Percentiles rank a stretch among this genome's conserved stretches.
Evolutionary conservation across 1,140 invertebrate genomes (phyloP).

Genomic region (Panagrolaimus sp.): DNA sequence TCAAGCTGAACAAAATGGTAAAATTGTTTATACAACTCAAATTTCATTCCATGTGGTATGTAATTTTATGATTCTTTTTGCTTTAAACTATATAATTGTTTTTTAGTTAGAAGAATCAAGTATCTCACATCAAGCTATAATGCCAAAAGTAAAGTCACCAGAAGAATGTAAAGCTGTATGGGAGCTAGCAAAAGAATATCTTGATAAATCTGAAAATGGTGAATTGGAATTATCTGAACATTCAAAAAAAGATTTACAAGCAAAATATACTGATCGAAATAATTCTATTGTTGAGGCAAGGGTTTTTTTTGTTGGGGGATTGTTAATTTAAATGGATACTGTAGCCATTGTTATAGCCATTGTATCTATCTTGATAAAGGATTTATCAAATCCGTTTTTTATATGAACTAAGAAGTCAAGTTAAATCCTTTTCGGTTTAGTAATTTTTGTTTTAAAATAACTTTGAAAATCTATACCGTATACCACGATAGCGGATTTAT

Average conservation of each 20-base stretch:
- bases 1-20: constrained; percentile 49
- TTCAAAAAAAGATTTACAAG: constrained; percentile 23
- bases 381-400: no score
- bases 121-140: constrained; percentile 46
- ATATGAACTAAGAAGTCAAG: no score
- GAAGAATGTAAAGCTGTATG: constrained; percentile 30
- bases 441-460: no score
- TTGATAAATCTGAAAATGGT: constrained; percentile 16
- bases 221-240: constrained; percentile 12
- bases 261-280: constrained; percentile 31
- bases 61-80: not conserved
- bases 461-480: no score
- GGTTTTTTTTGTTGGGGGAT: not conserved
- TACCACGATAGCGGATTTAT: no score
- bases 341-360: no score
- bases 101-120: constrained; percentile 24
- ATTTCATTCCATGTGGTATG: constrained; percentile 53
- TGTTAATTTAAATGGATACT: not conserved
- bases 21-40: constrained; percentile 47
- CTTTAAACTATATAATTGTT: constrained; percentile 1
- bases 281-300: constrained; percentile 32
- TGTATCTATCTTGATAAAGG: no score
- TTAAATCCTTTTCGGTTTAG: no score
- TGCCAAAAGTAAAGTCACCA: constrained; percentile 46
- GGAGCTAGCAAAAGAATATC: constrained; percentile 20